Evolutionary conservation across 2,113 vertebrate species (phyloP).

Genomic region (Amphiprion percula): DNA sequence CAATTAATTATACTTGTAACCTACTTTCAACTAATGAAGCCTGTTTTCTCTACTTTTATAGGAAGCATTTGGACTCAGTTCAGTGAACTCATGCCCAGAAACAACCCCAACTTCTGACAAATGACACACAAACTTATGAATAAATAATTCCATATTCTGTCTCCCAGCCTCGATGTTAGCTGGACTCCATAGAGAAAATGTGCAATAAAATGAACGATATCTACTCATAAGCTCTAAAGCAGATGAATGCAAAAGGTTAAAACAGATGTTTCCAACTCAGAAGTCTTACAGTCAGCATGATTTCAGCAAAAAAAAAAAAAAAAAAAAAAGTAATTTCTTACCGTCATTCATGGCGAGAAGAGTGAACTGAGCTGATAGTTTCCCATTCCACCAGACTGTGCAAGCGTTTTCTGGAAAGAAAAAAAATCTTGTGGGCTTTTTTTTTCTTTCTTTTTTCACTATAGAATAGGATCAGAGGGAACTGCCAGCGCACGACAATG

Average conservation of each 20-base stretch:
- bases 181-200: not conserved
- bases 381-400: slow-evolving; percentile 70
- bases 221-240: not conserved
- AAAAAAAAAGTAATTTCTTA: slow-evolving; percentile 71
- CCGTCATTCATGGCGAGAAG: slow-evolving; percentile 72
- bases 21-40: slow-evolving; percentile 20
- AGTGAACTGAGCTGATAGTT: slow-evolving; percentile 48
- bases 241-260: not conserved
- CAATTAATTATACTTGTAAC: not conserved
- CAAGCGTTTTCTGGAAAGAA: slow-evolving; percentile 15
- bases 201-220: not conserved
- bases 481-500: slow-evolving; percentile 63
- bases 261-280: slow-evolving; percentile 21
- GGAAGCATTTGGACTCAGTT: not conserved
- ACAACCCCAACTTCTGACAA: slow-evolving; percentile 61
- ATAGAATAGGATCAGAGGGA: slow-evolving; percentile 67
- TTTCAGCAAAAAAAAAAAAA: not conserved
- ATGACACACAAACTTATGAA: slow-evolving; percentile 37
- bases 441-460: slow-evolving; percentile 40
- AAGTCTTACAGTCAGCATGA: slow-evolving; percentile 51
- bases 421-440: slow-evolving; percentile 27
- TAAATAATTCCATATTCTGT: slow-evolving; percentile 37
- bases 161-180: not conserved
- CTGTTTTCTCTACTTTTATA: slow-evolving; percentile 24
- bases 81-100: not conserved